phyloP scores from a whole-genome alignment of 2,797 vertebrate genomes.

The Helarctos malayanus region DNA sequence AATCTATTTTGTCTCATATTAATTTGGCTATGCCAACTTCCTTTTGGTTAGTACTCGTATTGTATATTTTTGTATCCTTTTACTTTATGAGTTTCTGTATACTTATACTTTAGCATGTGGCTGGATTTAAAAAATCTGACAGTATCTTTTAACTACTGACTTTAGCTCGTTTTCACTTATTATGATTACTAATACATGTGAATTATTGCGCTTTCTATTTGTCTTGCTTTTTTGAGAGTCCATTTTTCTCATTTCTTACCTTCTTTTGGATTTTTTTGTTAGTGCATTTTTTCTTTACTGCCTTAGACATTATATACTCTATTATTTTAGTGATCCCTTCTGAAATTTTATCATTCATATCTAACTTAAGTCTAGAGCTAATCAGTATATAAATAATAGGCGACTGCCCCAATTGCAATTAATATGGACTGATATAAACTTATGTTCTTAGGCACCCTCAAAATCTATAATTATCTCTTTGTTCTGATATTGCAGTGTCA shows the following conservation, averaged over 20 bases:
- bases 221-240: background rate
- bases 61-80: conserved; percentile 22
- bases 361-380: conserved; percentile 48
- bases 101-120: background rate
- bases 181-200: conserved; percentile 26
- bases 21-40: background rate
- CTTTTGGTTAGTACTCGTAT: background rate
- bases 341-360: conserved; percentile 45
- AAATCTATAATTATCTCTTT: conserved; percentile 51
- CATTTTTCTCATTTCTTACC: background rate
- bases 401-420: background rate
- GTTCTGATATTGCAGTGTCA: conserved; percentile 45
- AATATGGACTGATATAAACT: conserved; percentile 25
- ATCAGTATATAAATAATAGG: conserved; percentile 24
- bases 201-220: background rate
- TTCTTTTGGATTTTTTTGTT: conserved; percentile 1
- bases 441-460: conserved; percentile 20
- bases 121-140: conserved; percentile 29
- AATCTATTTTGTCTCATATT: conserved; percentile 30
- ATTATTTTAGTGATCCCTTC: conserved; percentile 58
- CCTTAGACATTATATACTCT: background rate
- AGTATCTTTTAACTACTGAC: conserved; percentile 18
- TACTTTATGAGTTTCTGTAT: conserved; percentile 25
- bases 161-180: conserved; percentile 37
- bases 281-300: conserved; percentile 5